Percentiles rank a stretch among this genome's conserved stretches.
Conservation (phyloP, 2,113 vertebrate genomes). For the Perca fluviatilis region DNA sequence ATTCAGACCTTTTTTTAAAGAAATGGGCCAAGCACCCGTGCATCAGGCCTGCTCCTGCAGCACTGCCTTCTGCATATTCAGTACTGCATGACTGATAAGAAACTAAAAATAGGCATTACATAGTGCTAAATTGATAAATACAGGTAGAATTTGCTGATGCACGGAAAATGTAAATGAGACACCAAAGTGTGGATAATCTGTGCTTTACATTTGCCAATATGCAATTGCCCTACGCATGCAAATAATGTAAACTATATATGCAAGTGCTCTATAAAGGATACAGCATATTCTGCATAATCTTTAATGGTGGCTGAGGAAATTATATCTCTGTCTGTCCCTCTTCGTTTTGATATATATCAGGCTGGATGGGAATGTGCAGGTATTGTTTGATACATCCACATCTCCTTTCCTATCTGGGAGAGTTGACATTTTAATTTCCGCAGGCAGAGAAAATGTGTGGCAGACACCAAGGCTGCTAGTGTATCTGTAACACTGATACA, state of each 20-base stretch:
- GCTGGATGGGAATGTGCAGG: slow-evolving; percentile 24
- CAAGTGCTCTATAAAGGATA: neutral
- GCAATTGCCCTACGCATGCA: neutral
- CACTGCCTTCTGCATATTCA: slow-evolving; percentile 43
- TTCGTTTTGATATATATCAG: slow-evolving; percentile 58
- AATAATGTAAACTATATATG: neutral
- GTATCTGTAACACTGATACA: slow-evolving; percentile 55
- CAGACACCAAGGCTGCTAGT: slow-evolving; percentile 38
- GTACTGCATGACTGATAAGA: slow-evolving; percentile 47
- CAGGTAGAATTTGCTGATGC: neutral
- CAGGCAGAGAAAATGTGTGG: slow-evolving; percentile 31
- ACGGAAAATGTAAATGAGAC: neutral
- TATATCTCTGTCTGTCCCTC: slow-evolving; percentile 12
- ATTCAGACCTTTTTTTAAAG: slow-evolving; percentile 69
- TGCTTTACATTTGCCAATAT: neutral
- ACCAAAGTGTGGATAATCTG: slow-evolving; percentile 4
- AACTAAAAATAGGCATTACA: slow-evolving; percentile 60
- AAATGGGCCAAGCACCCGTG: slow-evolving; percentile 61
- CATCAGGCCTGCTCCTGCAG: slow-evolving; percentile 59
- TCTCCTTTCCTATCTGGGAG: slow-evolving; percentile 38
- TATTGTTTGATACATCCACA: slow-evolving; percentile 28
- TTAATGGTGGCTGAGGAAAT: slow-evolving; percentile 7
- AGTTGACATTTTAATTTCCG: slow-evolving; percentile 72
- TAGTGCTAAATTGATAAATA: slow-evolving; percentile 14
- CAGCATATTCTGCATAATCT: slow-evolving; percentile 6